These are phyloP conservation scores for Scleropages formosus DNA, from an alignment of 2,797 vertebrate species.

Conservation along the genomic window DNA sequence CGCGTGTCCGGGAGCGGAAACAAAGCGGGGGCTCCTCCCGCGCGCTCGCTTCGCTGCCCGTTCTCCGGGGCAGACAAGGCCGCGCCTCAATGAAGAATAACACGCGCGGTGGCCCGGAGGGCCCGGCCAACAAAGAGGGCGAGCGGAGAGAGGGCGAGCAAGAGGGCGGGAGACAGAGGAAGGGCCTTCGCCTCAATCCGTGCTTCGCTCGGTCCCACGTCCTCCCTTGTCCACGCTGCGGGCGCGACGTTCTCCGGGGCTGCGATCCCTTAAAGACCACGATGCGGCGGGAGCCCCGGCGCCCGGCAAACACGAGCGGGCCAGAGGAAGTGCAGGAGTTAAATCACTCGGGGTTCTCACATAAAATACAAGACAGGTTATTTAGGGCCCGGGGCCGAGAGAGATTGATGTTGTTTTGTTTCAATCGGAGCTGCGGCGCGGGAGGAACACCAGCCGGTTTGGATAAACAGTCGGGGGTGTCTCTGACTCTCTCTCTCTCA, in stretches of 20 bases:
- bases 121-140: constrained; percentile 37
- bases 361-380: constrained; percentile 51
- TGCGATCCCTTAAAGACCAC: too few species aligned
- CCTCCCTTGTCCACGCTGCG: constrained; percentile 43
- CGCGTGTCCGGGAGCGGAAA: constrained; percentile 37
- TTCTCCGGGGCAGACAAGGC: constrained; percentile 26
- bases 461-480: constrained; percentile 52
- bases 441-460: constrained; percentile 53
- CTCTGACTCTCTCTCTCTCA: background rate
- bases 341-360: constrained; percentile 35
- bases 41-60: constrained; percentile 40
- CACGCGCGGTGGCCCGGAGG: background rate
- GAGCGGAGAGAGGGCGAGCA: constrained; percentile 28
- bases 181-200: constrained; percentile 47
- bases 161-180: constrained; percentile 34
- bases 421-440: constrained; percentile 61
- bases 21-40: constrained; percentile 42
- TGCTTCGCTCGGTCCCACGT: constrained; percentile 63
- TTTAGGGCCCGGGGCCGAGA: constrained; percentile 59
- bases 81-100: constrained; percentile 40
- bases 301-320: background rate
- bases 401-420: constrained; percentile 73
- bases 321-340: constrained; percentile 34
- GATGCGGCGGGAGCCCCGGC: background rate
- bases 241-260: background rate